Base-by-base conservation (phyloP, 2,797 vertebrate species). In the Valencia hispanica region DNA sequence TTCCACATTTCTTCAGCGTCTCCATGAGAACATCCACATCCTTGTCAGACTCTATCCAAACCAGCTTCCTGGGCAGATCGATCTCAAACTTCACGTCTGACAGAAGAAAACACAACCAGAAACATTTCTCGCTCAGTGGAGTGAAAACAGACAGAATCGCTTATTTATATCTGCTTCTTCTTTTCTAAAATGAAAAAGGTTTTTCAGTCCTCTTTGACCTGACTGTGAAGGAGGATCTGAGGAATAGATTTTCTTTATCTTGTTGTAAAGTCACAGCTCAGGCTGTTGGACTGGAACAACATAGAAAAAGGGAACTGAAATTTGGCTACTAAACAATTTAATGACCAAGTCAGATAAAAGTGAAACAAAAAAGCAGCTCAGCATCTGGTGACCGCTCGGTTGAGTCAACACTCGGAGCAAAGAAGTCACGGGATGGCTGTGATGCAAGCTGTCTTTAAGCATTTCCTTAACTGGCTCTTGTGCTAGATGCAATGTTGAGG, bases 31-130 rank as follows among this genome's bases (percentile, higher is more conserved):
- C 87, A 0, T 97, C 95, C 61, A 93, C 84, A 0, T 92, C 95
- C 89, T 95, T 96, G 74, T 97, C 96, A 0, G 97, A 98, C 78
- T 97, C 95, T 0, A 99, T 96, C 85, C 87, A 96, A 51, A 99
- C 97, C 91, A 97, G 97, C 89, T 97, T 98, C 82, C 96, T 98
- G 1, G 96, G 95, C 70, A 99, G 94, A 87, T 99, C 97, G 70
- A 99, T 97, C 59, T 97, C 95, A 93, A 97, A 98, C 84, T 96
- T 95, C 61, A 98, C 96, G 81, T 95, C 98, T 99, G 84, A 41
- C 57, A 65, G 17, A 0, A 34, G 1, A 48, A 15, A 69, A 78
- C 15, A 75, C 18, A 61, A 70, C 1, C 12, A 45, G 30, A 15
- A 3, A 0, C 15, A 9, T 17, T 59, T 20, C 51, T 43, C 2